Conservation (phyloP, 1,140 invertebrate genomes). For the Manduca sexta region DNA sequence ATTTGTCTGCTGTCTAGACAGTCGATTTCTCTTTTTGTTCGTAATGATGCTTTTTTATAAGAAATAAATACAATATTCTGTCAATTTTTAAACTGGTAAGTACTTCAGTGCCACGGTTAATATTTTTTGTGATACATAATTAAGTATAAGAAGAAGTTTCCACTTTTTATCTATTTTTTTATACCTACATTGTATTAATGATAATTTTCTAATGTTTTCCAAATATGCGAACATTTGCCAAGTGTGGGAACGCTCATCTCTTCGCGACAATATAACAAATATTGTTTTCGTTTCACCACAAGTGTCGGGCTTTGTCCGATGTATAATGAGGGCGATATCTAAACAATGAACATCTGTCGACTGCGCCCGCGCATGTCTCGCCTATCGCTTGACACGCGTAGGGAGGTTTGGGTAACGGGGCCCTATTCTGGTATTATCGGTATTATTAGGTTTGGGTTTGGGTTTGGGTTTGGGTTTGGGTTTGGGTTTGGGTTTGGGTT, state of each 20-base stretch:
- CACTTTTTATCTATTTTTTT: no score
- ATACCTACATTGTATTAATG: no score
- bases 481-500: no score
- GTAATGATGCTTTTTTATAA: neutral
- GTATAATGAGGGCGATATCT: slow-evolving; percentile 34
- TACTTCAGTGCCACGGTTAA: no score
- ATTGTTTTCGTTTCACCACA: slow-evolving; percentile 7
- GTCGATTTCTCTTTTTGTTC: slow-evolving; percentile 6
- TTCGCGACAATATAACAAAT: neutral
- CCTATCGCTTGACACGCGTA: slow-evolving; percentile 10
- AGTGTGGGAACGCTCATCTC: neutral
- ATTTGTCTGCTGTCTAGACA: slow-evolving; percentile 23
- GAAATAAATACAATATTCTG: neutral
- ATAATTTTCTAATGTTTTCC: no score
- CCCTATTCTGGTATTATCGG: neutral
- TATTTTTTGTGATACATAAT: no score
- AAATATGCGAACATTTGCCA: no score
- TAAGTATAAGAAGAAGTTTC: no score
- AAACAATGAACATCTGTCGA: slow-evolving; percentile 51
- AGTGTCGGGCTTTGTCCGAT: slow-evolving; percentile 20
- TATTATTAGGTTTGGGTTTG: no score
- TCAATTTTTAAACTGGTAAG: no score
- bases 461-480: no score
- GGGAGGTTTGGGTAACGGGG: neutral
- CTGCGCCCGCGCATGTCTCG: slow-evolving; percentile 22